These are phyloP conservation scores for Adelosebastes latens DNA, from an alignment of 2,797 vertebrate genomes.

Conservation along the genomic window DNA sequence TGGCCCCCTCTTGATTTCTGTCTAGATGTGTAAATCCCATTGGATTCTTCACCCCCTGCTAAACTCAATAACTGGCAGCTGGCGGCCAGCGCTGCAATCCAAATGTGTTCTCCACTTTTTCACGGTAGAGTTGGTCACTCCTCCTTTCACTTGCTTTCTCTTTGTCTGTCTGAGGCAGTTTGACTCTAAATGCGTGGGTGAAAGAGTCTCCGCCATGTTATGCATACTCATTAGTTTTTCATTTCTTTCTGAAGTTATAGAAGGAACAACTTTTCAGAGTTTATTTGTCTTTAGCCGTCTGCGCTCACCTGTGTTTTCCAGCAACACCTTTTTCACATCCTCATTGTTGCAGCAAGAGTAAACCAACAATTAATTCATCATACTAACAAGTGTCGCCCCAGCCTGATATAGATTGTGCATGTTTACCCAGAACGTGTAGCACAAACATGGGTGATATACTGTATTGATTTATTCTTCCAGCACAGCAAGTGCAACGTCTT, in stretches of 20 bases:
- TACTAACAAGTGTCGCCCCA: neutral
- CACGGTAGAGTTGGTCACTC: conserved; percentile 36
- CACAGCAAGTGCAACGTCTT: neutral
- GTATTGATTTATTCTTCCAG: neutral
- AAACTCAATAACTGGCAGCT: conserved; percentile 65
- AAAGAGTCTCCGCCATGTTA: neutral
- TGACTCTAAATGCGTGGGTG: neutral
- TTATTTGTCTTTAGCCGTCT: neutral
- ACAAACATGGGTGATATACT: neutral
- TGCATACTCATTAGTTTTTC: neutral
- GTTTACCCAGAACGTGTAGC: neutral
- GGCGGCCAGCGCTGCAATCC: conserved; percentile 34
- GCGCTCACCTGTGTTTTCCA: neutral
- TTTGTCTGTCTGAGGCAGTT: conserved; percentile 14
- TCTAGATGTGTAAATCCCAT: conserved; percentile 63
- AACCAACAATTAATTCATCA: neutral
- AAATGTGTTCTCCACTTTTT: conserved; percentile 48
- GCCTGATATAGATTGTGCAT: neutral
- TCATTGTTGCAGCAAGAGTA: neutral
- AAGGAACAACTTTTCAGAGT: neutral
- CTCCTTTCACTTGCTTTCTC: conserved; percentile 8
- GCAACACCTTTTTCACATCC: neutral
- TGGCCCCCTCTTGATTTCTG: conserved; percentile 57
- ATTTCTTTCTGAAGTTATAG: neutral
- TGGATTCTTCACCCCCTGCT: conserved; percentile 58